These are phyloP conservation scores for Phasia obesa DNA, from an alignment of 2,888 invertebrate genomes.

Conservation along the genomic window DNA sequence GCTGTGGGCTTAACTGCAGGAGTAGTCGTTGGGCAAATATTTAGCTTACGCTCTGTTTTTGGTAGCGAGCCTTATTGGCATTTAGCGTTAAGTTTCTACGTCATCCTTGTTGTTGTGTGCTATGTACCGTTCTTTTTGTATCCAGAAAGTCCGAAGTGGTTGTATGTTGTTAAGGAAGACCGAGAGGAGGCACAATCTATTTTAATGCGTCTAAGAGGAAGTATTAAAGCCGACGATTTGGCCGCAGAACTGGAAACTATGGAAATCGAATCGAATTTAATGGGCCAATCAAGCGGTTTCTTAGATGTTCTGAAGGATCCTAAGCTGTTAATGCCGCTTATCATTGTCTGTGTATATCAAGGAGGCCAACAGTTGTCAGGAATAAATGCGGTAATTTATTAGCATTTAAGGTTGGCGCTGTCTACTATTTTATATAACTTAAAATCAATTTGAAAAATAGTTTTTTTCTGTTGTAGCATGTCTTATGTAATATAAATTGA, in stretches of 20 bases:
- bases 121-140: slow-evolving; percentile 86
- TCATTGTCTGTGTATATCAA: slow-evolving; percentile 88
- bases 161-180: slow-evolving; percentile 87
- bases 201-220: slow-evolving; percentile 86
- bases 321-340: slow-evolving; percentile 86
- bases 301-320: slow-evolving; percentile 84
- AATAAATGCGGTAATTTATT: slow-evolving; percentile 89
- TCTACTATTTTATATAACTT: neutral
- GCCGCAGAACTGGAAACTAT: slow-evolving; percentile 85
- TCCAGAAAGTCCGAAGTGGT: slow-evolving; percentile 95
- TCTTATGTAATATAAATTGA: neutral
- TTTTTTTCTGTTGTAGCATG: no score
- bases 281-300: slow-evolving; percentile 84
- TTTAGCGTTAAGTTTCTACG: slow-evolving; percentile 88
- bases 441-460: neutral
- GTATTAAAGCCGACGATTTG: slow-evolving; percentile 83
- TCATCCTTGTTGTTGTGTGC: slow-evolving; percentile 87
- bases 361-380: slow-evolving; percentile 95
- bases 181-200: slow-evolving; percentile 86
- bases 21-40: slow-evolving; percentile 81
- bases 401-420: neutral
- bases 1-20: slow-evolving; percentile 83
- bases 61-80: slow-evolving; percentile 89
- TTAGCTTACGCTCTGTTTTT: slow-evolving; percentile 78
- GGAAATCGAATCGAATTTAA: slow-evolving; percentile 83